A percentile compares a stretch with the other conserved stretches of the same genome.
phyloP scores from a whole-genome alignment of 2,888 invertebrate species.

The Abscondita cerata region DNA sequence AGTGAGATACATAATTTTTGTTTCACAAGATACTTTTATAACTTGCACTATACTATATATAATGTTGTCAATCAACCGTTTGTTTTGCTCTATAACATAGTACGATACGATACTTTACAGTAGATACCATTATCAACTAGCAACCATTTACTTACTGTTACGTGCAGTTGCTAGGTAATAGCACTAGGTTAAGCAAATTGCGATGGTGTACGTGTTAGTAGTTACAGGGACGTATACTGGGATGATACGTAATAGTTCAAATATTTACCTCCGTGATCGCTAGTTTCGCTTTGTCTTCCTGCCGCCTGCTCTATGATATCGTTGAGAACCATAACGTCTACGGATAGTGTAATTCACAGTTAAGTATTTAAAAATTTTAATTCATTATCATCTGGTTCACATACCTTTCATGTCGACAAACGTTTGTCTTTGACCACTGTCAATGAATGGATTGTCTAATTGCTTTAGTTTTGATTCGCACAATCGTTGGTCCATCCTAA shows the following conservation, averaged over 20 bases:
- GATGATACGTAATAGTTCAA: conserved; percentile 13
- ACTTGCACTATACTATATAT: conserved; percentile 7
- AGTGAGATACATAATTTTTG: not conserved
- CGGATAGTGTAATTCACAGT: conserved; percentile 47
- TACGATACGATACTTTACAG: not conserved
- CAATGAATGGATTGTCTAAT: conserved; percentile 91
- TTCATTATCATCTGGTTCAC: not conserved
- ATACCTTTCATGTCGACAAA: conserved; percentile 87
- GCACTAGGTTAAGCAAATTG: conserved; percentile 53
- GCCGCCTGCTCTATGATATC: conserved; percentile 97
- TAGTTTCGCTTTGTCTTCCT: conserved; percentile 83
- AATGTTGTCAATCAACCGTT: not conserved
- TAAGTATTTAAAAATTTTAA: not conserved
- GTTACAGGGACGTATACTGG: conserved; percentile 39
- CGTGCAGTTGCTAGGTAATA: conserved; percentile 32
- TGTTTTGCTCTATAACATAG: too few relatives aligned
- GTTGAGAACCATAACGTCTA: conserved; percentile 97
- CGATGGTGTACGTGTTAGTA: conserved; percentile 57
- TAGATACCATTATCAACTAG: conserved; percentile 17
- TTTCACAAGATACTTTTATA: not conserved
- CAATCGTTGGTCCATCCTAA: conserved; percentile 79
- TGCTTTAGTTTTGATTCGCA: conserved; percentile 86
- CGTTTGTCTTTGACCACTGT: conserved; percentile 83
- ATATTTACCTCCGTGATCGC: conserved; percentile 85
- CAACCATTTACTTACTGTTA: conserved; percentile 25